phyloP scores from a whole-genome alignment of 2,113 vertebrate genomes.

The Apteryx owenii region DNA sequence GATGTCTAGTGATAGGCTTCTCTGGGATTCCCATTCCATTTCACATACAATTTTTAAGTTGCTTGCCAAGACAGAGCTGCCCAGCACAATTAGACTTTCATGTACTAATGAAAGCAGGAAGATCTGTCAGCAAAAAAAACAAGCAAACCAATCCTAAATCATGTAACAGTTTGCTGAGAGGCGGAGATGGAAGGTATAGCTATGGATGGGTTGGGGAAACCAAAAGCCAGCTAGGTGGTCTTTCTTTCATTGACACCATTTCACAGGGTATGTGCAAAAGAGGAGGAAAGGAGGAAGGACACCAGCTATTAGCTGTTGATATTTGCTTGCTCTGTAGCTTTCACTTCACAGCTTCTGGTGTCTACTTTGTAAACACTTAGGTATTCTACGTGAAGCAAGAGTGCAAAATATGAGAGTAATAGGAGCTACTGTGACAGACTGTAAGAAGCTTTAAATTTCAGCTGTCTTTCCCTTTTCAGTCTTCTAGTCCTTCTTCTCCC shows the following conservation, averaged over 20 bases:
- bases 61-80: conserved; percentile 7
- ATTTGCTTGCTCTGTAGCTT: background rate
- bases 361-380: background rate
- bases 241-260: background rate
- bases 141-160: background rate
- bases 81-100: conserved; percentile 20
- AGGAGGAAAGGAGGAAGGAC: background rate
- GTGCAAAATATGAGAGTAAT: background rate
- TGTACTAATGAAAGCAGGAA: background rate
- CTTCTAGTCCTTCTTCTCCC: background rate
- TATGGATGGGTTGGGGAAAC: background rate
- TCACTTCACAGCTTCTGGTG: background rate
- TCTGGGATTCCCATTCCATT: background rate
- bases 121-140: background rate
- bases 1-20: background rate
- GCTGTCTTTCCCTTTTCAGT: background rate
- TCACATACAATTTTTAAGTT: background rate
- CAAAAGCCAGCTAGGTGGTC: background rate
- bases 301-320: background rate
- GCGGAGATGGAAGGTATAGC: background rate
- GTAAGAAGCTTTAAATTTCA: background rate
- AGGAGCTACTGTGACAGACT: background rate
- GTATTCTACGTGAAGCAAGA: background rate
- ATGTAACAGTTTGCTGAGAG: background rate
- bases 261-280: background rate